phyloP scores from a whole-genome alignment of 2,888 invertebrate genomes.

The Trisateles emortualis region DNA sequence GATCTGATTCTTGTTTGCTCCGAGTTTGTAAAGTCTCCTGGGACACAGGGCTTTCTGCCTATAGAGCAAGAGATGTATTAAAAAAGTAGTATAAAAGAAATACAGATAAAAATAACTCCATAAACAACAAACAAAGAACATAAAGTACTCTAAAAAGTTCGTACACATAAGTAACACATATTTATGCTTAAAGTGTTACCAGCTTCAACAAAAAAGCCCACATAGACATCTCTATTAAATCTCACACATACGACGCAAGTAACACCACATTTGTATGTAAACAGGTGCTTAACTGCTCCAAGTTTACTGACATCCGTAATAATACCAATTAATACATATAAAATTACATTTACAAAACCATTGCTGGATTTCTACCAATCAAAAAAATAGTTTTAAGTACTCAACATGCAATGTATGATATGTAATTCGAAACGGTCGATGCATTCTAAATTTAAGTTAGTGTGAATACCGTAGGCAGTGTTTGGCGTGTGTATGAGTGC shows the following conservation, averaged over 20 bases:
- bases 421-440: constrained; percentile 22
- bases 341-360: constrained; percentile 35
- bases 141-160: constrained; percentile 29
- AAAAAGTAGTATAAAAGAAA: too few relatives aligned
- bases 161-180: constrained; percentile 50
- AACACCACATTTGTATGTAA: constrained; percentile 74
- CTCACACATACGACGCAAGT: constrained; percentile 64
- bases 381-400: not conserved
- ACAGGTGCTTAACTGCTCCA: constrained; percentile 76
- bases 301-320: constrained; percentile 79
- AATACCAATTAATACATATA: constrained; percentile 53
- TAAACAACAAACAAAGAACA: constrained; percentile 17
- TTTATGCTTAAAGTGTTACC: constrained; percentile 60
- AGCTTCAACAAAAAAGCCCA: constrained; percentile 67
- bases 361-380: constrained; percentile 27
- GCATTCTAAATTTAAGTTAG: constrained; percentile 43
- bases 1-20: too few relatives aligned
- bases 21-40: too few relatives aligned
- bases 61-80: too few relatives aligned
- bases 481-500: constrained; percentile 53
- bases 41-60: too few relatives aligned
- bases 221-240: constrained; percentile 76
- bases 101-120: not conserved
- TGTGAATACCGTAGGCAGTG: constrained; percentile 52
- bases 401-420: constrained; percentile 42